Percentiles rank a stretch among this genome's conserved stretches.
Conservation (phyloP, 2,797 vertebrate genomes). For the Gymnodraco acuticeps region DNA sequence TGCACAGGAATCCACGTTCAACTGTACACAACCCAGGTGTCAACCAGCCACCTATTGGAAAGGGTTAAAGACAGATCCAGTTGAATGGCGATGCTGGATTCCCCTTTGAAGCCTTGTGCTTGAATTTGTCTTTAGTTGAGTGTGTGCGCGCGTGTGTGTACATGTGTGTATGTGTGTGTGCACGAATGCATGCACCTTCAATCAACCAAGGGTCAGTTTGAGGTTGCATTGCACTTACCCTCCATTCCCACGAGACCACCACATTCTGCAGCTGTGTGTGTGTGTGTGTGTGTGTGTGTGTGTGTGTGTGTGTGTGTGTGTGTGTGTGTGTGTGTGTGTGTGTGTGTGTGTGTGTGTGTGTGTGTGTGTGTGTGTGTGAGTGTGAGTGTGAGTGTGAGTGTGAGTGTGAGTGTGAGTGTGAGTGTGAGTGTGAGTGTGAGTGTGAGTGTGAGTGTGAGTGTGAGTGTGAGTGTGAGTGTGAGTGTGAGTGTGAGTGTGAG, state of each 20-base stretch:
- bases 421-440: conserved; percentile 32
- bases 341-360: too few species aligned
- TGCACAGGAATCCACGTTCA: conserved; percentile 52
- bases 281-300: conserved; percentile 16
- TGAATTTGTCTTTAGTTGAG: conserved; percentile 16
- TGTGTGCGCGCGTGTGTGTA: conserved; percentile 24
- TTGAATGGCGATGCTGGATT: conserved; percentile 20
- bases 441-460: conserved; percentile 30
- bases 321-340: conserved; percentile 8
- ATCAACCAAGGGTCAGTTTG: conserved; percentile 67
- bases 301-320: conserved; percentile 33
- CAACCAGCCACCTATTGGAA: conserved; percentile 10
- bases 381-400: conserved; percentile 19
- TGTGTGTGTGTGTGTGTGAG: conserved; percentile 1
- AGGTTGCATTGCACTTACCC: conserved; percentile 78
- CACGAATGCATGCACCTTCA: conserved; percentile 48
- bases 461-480: neutral
- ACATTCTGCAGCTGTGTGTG: conserved; percentile 54
- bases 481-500: too few species aligned
- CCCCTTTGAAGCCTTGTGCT: conserved; percentile 19
- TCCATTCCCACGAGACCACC: conserved; percentile 62
- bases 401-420: too few species aligned
- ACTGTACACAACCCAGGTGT: conserved; percentile 21
- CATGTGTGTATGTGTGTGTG: conserved; percentile 18
- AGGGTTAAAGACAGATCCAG: conserved; percentile 35